Evolutionary conservation across 1,140 invertebrate species (phyloP), one percentile per base, ranked within the genome.

Genomic region (Diachasma alloeum): DNA sequence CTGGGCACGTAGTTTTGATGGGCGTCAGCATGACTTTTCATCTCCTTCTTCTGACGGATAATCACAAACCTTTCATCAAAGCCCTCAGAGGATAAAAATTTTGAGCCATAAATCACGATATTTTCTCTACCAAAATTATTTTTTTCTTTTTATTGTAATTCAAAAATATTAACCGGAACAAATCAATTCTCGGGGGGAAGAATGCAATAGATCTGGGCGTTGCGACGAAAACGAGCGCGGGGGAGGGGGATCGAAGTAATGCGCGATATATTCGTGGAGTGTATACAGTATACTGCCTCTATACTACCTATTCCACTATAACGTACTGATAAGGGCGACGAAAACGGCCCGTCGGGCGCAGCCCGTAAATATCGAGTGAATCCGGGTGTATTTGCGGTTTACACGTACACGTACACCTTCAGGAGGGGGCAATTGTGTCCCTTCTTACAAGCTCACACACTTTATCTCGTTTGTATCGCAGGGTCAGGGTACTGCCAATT

Each of bases 281-380:
- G 56, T 56, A 67, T 67, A 63, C 53, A 19, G 75, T 75, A 78
- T 83, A 72, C 13, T 44, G 69, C 69, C 48, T 72, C 82, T 79
- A n/a, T n/a, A n/a, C n/a, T n/a, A 83, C 83, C 82, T 86, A 85
- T 85, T 85, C 80, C 80, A 85, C 76, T 63, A 63, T 63, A 63
- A 63, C 77, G 80, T 76, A 48, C 48, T 68, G 84, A 86, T 86
- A 85, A 86, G 83, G 48, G 46, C 56, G 72, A 76, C 74, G 81
- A 84, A 82, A 84, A 83, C 80, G 83, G 83, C 76, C 74, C 59
- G 59, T 63, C 59, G 79, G 79, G 74, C 63, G 77, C 81, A 81
- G 80, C 81, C 59, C 83, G 84, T 85, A 86, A 86, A 86, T 86
- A 84, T 85, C 79, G 78, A 74, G 72, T 78, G 70, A 79, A 81